A percentile compares a stretch with the other conserved stretches of the same genome.
These are phyloP conservation scores for Prietella phreatophila DNA, from an alignment of 2,113 vertebrate species.

Conservation along the genomic window DNA sequence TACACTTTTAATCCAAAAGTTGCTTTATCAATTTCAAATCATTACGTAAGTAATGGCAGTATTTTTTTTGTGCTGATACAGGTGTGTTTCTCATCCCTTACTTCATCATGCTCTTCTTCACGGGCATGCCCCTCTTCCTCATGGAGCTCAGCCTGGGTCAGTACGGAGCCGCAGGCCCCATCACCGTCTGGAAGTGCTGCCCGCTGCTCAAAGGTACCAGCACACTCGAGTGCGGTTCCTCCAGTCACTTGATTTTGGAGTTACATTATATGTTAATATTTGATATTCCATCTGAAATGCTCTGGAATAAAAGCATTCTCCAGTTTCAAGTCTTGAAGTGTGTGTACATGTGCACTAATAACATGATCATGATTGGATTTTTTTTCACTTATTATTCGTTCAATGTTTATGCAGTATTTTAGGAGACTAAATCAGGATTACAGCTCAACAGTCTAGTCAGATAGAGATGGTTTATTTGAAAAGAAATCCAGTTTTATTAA, in stretches of 20 bases:
- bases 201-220: constrained; percentile 80
- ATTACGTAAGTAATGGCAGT: background rate
- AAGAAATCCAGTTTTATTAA: background rate
- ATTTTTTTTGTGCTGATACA: constrained; percentile 50
- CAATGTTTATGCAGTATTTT: background rate
- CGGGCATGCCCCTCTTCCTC: constrained; percentile 80
- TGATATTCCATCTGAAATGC: background rate
- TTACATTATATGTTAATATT: background rate
- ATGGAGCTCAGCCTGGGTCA: constrained; percentile 86
- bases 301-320: background rate
- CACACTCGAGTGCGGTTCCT: background rate
- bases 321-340: background rate
- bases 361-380: background rate
- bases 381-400: background rate
- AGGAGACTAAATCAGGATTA: background rate
- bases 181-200: constrained; percentile 83
- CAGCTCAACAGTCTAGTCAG: background rate
- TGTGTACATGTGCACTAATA: background rate
- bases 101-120: constrained; percentile 79
- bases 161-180: constrained; percentile 75
- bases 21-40: background rate
- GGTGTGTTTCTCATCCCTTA: constrained; percentile 83
- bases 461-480: background rate
- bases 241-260: background rate
- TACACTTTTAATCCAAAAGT: background rate